A percentile compares a stretch with the other conserved stretches of the same genome.
phyloP scores from a whole-genome alignment of 2,113 vertebrate genomes.

The Scytalopus superciliaris region DNA sequence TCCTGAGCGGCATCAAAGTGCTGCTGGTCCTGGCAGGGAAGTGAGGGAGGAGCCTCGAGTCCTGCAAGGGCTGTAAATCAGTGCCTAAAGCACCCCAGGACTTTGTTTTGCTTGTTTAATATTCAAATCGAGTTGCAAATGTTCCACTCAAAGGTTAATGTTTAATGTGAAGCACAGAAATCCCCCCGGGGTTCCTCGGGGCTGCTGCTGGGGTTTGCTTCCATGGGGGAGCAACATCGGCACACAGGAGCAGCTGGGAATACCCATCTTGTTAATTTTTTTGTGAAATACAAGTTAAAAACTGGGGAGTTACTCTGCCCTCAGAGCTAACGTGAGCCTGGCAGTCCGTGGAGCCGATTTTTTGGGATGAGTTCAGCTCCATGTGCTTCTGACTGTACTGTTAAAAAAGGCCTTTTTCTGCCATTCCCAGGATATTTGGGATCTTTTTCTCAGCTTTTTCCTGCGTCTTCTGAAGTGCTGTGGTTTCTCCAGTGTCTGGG shows the following conservation, averaged over 20 bases:
- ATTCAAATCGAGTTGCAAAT: not conserved
- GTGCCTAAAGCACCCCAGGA: rapidly evolving
- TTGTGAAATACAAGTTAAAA: not conserved
- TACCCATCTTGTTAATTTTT: rapidly evolving
- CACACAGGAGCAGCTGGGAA: not conserved
- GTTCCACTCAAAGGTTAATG: not conserved
- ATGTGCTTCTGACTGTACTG: rapidly evolving
- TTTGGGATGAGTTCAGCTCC: not conserved
- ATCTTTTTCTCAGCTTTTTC: not conserved
- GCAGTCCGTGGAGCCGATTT: no score
- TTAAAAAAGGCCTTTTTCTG: not conserved
- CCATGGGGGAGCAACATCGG: not conserved
- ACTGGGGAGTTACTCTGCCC: rapidly evolving
- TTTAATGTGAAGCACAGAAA: not conserved
- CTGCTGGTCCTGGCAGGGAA: not conserved
- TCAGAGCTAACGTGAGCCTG: rapidly evolving
- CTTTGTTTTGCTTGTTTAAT: not conserved
- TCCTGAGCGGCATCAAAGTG: not conserved
- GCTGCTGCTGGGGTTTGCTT: not conserved
- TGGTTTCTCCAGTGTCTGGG: not conserved
- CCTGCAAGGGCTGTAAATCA: not conserved
- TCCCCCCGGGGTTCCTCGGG: not conserved
- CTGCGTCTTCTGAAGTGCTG: not conserved
- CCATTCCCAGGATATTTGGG: not conserved
- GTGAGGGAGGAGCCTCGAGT: not conserved